Evolutionary conservation across 2,797 vertebrate species (phyloP), one percentile per base, ranked within the genome.

Genomic region (Amazona ochrocephala): DNA sequence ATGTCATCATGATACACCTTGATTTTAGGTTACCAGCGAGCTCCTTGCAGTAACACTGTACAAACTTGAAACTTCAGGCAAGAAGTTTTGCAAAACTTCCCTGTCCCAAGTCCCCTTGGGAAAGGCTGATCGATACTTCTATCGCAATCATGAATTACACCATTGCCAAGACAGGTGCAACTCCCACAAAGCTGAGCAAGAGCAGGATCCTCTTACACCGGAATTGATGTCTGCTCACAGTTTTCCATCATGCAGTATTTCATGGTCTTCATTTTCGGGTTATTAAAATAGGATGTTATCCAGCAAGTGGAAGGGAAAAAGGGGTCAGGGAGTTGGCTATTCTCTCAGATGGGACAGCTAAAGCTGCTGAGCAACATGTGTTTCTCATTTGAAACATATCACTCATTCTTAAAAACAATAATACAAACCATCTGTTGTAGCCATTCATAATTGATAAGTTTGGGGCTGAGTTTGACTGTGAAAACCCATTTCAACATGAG

Each of bases 381-480:
- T 89, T 97, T 95, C 83, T 95, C 65, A 84, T 97, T 96, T 94
- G 76, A 95, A 92, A 94, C 0, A 0, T 89, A 96, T 92, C 86
- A 81, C 45, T 96, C 89, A 76, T 96, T 96, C 89, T 94, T 96
- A 93, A 93, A 97, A 96, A 67, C 54, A 93, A 17, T 86, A 95
- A 90, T 34, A 83, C 23, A 53, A 54, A 79, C 67, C 92, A 96
- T 92, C 89, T 96, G 93, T 83, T 84, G 37, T n/a, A 96, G 77
- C 92, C 81, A 95, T 94, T 96, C 64, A 85, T 94, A 97, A 96
- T 66, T 96, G 88, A 89, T 93, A 91, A 94, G 89, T 94, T 84
- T 87, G 71, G 71, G 84, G 41, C 42, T 83, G 75, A 50, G 32
- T 94, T 94, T 75, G 84, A 91, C 74, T 93, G 75, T 87, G 60